Conservation (phyloP, 2,113 vertebrate species). For the Erinaceus europaeus region DNA sequence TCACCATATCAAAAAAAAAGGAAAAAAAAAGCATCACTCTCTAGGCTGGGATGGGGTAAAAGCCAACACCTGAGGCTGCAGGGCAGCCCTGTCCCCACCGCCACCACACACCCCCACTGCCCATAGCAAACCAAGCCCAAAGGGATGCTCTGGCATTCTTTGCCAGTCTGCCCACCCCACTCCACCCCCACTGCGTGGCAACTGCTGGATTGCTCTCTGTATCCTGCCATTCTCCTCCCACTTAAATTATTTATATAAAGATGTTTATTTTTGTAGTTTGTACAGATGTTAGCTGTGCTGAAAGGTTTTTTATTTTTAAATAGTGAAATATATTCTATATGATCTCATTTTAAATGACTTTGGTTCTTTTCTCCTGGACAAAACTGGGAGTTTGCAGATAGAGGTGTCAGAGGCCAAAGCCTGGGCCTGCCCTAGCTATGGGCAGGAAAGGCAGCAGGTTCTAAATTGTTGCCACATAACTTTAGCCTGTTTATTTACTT, state of each 20-base stretch:
- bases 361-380: background rate
- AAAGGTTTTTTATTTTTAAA: constrained; percentile 98
- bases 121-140: background rate
- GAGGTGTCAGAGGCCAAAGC: background rate
- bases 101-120: background rate
- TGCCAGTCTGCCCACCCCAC: background rate
- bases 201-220: background rate
- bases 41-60: background rate
- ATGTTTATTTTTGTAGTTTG: constrained; percentile 97
- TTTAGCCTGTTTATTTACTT: background rate
- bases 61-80: constrained; percentile 28
- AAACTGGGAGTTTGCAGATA: background rate
- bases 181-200: background rate
- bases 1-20: too few species aligned
- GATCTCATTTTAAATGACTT: constrained; percentile 72
- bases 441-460: background rate
- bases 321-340: constrained; percentile 95
- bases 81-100: background rate
- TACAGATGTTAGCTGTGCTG: constrained; percentile 91
- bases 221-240: constrained; percentile 79
- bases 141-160: background rate
- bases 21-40: background rate
- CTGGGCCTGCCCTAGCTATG: background rate
- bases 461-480: background rate
- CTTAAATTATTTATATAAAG: constrained; percentile 96